These are phyloP conservation scores for Hermaeophaga mercurialis DNA, from an alignment of 2,888 invertebrate species.

Conservation along the genomic window DNA sequence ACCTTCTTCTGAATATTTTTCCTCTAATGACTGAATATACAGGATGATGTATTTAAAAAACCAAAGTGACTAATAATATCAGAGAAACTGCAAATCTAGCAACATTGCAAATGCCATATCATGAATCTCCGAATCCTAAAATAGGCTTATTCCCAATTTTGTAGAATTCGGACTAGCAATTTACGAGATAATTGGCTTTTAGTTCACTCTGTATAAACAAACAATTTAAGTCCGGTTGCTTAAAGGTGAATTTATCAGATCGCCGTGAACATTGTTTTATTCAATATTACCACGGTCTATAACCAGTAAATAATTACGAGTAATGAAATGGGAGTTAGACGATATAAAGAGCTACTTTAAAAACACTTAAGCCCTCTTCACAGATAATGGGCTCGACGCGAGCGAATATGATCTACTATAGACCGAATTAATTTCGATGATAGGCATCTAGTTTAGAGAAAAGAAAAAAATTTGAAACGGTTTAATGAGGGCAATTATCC, in stretches of 20 bases:
- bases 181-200: too few relatives aligned
- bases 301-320: slow-evolving; percentile 8
- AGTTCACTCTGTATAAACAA: too few relatives aligned
- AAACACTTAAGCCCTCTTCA: slow-evolving; percentile 18
- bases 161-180: too few relatives aligned
- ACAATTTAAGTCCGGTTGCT: too few relatives aligned
- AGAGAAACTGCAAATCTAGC: too few relatives aligned
- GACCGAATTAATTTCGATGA: slow-evolving; percentile 18
- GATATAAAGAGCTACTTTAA: slow-evolving; percentile 19
- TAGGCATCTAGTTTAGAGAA: slow-evolving; percentile 20
- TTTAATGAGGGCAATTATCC: slow-evolving; percentile 2
- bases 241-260: slow-evolving; percentile 2
- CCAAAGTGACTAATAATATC: too few relatives aligned
- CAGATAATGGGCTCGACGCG: slow-evolving; percentile 17
- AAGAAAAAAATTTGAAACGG: slow-evolving; percentile 28
- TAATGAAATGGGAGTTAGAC: slow-evolving; percentile 12
- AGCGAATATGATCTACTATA: slow-evolving; percentile 19
- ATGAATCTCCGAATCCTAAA: too few relatives aligned
- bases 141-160: too few relatives aligned
- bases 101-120: too few relatives aligned
- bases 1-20: too few relatives aligned
- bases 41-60: too few relatives aligned
- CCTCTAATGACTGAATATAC: too few relatives aligned
- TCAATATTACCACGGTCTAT: slow-evolving; percentile 1
- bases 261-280: slow-evolving; percentile 3